These are phyloP conservation scores for Musca domestica DNA, from an alignment of 1,140 invertebrate species.

Conservation along the genomic window DNA sequence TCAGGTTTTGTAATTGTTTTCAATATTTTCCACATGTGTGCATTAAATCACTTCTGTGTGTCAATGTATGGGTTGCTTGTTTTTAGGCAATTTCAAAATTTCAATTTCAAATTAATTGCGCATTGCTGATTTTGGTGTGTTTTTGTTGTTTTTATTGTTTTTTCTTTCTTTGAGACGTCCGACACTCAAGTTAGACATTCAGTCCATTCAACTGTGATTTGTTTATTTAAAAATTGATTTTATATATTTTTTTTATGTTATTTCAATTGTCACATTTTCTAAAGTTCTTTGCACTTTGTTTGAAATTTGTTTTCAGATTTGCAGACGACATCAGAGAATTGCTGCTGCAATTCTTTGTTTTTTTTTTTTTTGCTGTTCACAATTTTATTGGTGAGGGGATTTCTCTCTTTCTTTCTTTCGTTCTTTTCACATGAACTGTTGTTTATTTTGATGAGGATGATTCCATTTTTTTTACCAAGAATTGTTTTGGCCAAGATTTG, in stretches of 20 bases:
- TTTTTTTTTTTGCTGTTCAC: background rate
- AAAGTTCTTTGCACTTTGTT: constrained; percentile 14
- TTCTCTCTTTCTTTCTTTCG: too few relatives aligned
- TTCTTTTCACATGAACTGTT: background rate
- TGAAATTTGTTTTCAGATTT: too few relatives aligned
- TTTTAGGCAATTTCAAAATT: background rate
- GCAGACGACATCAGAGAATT: too few relatives aligned
- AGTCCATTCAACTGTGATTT: too few relatives aligned
- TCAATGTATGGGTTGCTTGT: background rate
- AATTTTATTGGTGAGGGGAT: too few relatives aligned
- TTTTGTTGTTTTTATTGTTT: background rate
- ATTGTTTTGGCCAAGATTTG: background rate
- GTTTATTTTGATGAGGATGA: too few relatives aligned
- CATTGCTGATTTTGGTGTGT: constrained; percentile 4
- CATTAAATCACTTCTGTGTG: background rate
- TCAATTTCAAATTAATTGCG: background rate
- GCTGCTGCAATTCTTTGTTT: too few relatives aligned
- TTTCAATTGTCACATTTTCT: constrained; percentile 13
- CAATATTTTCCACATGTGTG: background rate
- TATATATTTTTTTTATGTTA: too few relatives aligned
- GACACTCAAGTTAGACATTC: too few relatives aligned
- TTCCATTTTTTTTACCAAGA: too few relatives aligned
- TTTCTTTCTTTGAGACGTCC: background rate
- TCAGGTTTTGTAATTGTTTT: constrained; percentile 2
- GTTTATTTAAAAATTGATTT: too few relatives aligned